phyloP scores from a whole-genome alignment of 2,113 vertebrate species.

The Vidua chalybeata region DNA sequence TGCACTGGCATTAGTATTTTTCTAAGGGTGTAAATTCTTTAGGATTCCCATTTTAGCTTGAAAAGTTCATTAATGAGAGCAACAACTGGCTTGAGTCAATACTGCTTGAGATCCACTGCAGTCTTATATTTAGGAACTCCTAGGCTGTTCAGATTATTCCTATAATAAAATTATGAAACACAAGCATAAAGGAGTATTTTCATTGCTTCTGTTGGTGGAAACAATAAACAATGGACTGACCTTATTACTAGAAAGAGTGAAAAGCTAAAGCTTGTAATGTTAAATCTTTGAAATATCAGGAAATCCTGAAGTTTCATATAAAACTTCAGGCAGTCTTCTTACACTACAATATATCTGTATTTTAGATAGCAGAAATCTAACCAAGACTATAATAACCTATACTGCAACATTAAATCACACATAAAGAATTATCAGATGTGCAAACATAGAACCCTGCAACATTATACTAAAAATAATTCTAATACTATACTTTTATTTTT shows the following conservation, averaged over 20 bases:
- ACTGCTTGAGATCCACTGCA: not conserved
- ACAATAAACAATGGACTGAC: not conserved
- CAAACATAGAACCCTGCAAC: not conserved
- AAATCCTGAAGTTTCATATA: not conserved
- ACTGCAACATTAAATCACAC: not conserved
- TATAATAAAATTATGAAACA: not conserved
- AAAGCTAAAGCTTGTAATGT: not conserved
- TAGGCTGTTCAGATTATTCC: not conserved
- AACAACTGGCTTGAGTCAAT: not conserved
- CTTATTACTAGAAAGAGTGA: not conserved
- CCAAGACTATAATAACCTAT: not conserved
- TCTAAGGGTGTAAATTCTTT: not conserved
- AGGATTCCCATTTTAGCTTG: not conserved
- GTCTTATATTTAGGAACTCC: not conserved
- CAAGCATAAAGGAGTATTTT: not conserved
- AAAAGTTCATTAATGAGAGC: not conserved
- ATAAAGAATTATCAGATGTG: not conserved
- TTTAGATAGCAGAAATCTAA: not conserved
- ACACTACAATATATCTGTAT: not conserved
- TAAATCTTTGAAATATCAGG: not conserved
- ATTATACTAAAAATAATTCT: not conserved
- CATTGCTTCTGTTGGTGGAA: not conserved
- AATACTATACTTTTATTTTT: not conserved
- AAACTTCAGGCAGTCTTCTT: not conserved
- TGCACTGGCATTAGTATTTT: not conserved